phyloP scores from a whole-genome alignment of 2,888 invertebrate genomes.

The Escarpia spicata region DNA sequence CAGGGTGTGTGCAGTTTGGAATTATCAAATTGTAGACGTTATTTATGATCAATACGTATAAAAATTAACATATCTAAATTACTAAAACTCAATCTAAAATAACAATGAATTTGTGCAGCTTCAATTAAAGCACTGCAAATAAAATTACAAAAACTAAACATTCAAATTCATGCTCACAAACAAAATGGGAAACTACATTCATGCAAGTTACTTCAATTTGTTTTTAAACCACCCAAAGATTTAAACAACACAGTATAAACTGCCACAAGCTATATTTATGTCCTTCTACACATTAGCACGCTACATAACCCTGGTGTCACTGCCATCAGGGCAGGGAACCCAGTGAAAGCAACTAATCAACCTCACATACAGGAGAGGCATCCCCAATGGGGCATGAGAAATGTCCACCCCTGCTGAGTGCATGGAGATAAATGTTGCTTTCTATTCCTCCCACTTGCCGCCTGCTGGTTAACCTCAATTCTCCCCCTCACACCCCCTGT shows the following conservation, averaged over 20 bases:
- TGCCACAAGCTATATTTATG: neutral
- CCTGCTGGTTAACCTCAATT: neutral
- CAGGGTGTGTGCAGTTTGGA: too few species aligned
- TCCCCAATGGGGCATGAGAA: neutral
- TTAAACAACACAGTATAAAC: neutral
- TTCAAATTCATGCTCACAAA: neutral
- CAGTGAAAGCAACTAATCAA: neutral
- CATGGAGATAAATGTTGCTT: conserved; percentile 10
- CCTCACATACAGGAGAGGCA: neutral
- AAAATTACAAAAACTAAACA: neutral
- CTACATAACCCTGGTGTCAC: neutral
- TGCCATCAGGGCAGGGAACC: neutral
- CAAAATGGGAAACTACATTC: neutral
- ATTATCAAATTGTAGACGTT: too few species aligned
- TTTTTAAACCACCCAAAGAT: neutral
- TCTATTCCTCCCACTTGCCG: neutral
- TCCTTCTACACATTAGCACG: neutral
- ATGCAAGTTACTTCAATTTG: neutral
- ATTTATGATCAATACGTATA: too few species aligned
- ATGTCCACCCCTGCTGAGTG: neutral
- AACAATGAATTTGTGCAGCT: neutral
- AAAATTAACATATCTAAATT: too few species aligned
- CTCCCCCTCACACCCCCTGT: neutral
- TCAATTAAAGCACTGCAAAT: neutral
- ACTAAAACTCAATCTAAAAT: too few species aligned